phyloP scores from a whole-genome alignment of 2,888 invertebrate genomes.

The Heteropelma amictum region DNA sequence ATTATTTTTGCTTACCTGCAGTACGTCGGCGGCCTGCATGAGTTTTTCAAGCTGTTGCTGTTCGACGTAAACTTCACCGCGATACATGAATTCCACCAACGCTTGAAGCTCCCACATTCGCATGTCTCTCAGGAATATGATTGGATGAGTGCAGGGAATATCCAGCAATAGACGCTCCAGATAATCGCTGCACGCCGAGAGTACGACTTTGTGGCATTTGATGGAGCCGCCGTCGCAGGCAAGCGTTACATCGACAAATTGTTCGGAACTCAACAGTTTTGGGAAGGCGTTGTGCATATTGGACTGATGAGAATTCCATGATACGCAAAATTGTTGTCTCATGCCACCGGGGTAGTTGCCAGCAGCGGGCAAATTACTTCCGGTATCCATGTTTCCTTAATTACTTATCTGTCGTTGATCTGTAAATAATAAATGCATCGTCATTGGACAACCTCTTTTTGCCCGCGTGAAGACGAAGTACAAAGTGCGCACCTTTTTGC shows the following conservation, averaged over 20 bases:
- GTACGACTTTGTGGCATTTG: slow-evolving; percentile 91
- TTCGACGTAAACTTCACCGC: slow-evolving; percentile 76
- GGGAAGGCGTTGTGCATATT: slow-evolving; percentile 89
- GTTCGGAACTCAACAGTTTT: slow-evolving; percentile 86
- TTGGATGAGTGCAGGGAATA: slow-evolving; percentile 92
- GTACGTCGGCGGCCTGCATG: slow-evolving; percentile 75
- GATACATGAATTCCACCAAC: slow-evolving; percentile 76
- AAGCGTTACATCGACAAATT: slow-evolving; percentile 92
- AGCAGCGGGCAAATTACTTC: slow-evolving; percentile 69
- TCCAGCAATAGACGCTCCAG: slow-evolving; percentile 89
- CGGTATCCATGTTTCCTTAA: slow-evolving; percentile 68
- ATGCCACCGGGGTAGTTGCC: slow-evolving; percentile 73
- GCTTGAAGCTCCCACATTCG: slow-evolving; percentile 77
- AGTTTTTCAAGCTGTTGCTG: slow-evolving; percentile 74
- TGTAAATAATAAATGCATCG: background rate
- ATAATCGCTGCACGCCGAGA: slow-evolving; percentile 91
- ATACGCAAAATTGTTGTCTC: slow-evolving; percentile 84
- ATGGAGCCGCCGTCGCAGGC: slow-evolving; percentile 92
- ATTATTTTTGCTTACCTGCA: slow-evolving; percentile 72
- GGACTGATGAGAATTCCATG: slow-evolving; percentile 91
- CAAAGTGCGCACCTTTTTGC: no score
- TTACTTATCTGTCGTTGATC: slow-evolving; percentile 15
- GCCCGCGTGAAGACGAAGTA: no score
- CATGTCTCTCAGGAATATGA: slow-evolving; percentile 90
- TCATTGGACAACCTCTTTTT: background rate